Conservation (phyloP, 2,888 invertebrate species). For the Lordiphosa andalusiaca region DNA sequence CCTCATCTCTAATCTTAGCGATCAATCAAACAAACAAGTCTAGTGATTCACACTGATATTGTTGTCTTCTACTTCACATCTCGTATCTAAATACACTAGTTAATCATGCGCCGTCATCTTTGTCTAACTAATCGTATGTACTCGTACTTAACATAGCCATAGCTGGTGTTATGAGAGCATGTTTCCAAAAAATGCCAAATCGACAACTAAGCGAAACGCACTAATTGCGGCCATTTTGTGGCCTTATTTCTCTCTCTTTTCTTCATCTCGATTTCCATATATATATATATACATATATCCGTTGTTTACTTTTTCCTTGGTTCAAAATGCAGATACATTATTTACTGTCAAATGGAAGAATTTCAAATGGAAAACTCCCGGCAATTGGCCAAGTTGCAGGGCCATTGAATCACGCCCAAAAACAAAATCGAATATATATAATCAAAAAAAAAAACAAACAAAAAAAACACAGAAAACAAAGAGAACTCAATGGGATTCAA, state of each 20-base stretch:
- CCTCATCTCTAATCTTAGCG: slow-evolving; percentile 4
- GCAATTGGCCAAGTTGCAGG: slow-evolving; percentile 79
- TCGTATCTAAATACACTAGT: slow-evolving; percentile 14
- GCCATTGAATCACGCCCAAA: slow-evolving; percentile 52
- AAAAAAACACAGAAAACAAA: background rate
- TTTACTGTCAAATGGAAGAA: slow-evolving; percentile 92
- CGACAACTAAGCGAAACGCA: slow-evolving; percentile 47
- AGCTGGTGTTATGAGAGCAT: slow-evolving; percentile 33
- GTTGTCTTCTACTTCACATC: slow-evolving; percentile 27
- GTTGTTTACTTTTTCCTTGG: slow-evolving; percentile 29
- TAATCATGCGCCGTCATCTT: slow-evolving; percentile 42
- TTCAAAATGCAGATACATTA: slow-evolving; percentile 85
- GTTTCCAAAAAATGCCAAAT: slow-evolving; percentile 50
- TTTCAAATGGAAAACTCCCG: slow-evolving; percentile 88
- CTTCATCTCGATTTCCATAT: slow-evolving; percentile 38
- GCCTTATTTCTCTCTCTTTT: slow-evolving; percentile 52
- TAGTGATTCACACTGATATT: background rate
- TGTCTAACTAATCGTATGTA: slow-evolving; percentile 35
- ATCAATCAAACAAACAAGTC: slow-evolving; percentile 1
- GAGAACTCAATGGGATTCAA: slow-evolving; percentile 50
- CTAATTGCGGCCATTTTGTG: slow-evolving; percentile 62
- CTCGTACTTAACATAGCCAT: slow-evolving; percentile 40
- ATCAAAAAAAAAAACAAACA: slow-evolving; percentile 6
- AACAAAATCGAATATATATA: slow-evolving; percentile 82
- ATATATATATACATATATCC: no score